Percentiles rank a stretch among this genome's conserved stretches.
Evolutionary conservation across 1,140 invertebrate species (phyloP).

Genomic region (Wiebesia pumilae): DNA sequence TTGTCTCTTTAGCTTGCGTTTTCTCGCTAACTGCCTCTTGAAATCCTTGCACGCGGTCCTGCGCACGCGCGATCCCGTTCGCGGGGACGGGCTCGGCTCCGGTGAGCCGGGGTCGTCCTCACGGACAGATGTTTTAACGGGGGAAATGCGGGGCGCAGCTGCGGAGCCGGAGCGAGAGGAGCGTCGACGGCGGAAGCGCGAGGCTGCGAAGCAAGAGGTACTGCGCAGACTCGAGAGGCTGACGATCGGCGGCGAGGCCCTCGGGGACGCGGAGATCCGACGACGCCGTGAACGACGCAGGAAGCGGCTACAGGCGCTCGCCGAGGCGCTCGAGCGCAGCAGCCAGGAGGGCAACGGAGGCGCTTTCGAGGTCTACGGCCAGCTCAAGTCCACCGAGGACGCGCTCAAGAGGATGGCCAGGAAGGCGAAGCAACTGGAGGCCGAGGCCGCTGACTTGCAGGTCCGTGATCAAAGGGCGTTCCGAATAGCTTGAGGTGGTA

Average conservation of each 20-base stretch:
- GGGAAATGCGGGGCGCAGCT: conserved; percentile 35
- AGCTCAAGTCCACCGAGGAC: conserved; percentile 72
- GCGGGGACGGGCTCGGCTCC: background rate
- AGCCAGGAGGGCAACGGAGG: conserved; percentile 68
- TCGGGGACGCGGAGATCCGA: conserved; percentile 64
- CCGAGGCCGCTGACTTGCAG: conserved; percentile 71
- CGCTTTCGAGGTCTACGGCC: conserved; percentile 73
- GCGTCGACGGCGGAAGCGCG: conserved; percentile 64
- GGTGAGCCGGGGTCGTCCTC: background rate
- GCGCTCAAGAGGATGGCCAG: conserved; percentile 72
- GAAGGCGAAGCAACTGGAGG: conserved; percentile 69
- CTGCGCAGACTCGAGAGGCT: conserved; percentile 67
- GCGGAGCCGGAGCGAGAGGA: conserved; percentile 64
- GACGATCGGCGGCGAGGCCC: conserved; percentile 71
- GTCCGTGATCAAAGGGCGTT: conserved; percentile 39
- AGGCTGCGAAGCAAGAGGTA: conserved; percentile 69
- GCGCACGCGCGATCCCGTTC: background rate
- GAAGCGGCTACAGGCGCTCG: conserved; percentile 67
- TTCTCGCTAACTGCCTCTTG: background rate
- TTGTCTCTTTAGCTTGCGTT: background rate
- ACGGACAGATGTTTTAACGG: background rate
- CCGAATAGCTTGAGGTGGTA: background rate
- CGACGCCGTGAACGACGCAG: conserved; percentile 68
- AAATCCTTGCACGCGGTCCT: background rate
- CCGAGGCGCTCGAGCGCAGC: conserved; percentile 66